Evolutionary conservation across 2,113 vertebrate species (phyloP).

Genomic region (Scophthalmus maximus): DNA sequence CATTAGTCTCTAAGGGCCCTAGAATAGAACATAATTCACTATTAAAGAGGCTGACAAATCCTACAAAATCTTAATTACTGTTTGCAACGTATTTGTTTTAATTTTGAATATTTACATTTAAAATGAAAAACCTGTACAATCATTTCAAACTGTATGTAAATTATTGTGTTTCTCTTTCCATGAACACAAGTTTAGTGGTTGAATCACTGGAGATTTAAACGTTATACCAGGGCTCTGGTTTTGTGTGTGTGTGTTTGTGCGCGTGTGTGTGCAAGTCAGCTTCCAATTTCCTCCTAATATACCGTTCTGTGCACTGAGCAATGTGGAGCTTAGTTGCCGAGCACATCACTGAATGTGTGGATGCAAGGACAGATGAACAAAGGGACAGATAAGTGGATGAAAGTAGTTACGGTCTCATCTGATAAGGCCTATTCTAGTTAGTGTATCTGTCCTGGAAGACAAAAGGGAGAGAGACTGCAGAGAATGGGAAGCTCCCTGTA

Average conservation of each 20-base stretch:
- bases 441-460: neutral
- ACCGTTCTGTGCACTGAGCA: conserved; percentile 19
- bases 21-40: conserved; percentile 22
- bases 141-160: neutral
- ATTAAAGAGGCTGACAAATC: conserved; percentile 2
- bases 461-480: neutral
- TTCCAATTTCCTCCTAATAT: neutral
- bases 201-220: conserved; percentile 1
- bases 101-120: conserved; percentile 8
- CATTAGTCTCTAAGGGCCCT: conserved; percentile 20
- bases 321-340: conserved; percentile 13
- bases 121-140: conserved; percentile 5
- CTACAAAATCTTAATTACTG: conserved; percentile 19
- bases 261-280: no score
- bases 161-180: neutral
- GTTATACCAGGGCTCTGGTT: conserved; percentile 1
- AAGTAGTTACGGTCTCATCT: conserved; percentile 18
- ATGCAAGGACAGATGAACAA: conserved; percentile 26
- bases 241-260: neutral
- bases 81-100: conserved; percentile 24
- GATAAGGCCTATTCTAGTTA: conserved; percentile 18
- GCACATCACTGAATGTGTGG: conserved; percentile 16
- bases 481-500: rapidly evolving
- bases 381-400: conserved; percentile 24
- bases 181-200: conserved; percentile 7